Conservation (phyloP, 1,140 invertebrate genomes). For the Platyura marginata region DNA sequence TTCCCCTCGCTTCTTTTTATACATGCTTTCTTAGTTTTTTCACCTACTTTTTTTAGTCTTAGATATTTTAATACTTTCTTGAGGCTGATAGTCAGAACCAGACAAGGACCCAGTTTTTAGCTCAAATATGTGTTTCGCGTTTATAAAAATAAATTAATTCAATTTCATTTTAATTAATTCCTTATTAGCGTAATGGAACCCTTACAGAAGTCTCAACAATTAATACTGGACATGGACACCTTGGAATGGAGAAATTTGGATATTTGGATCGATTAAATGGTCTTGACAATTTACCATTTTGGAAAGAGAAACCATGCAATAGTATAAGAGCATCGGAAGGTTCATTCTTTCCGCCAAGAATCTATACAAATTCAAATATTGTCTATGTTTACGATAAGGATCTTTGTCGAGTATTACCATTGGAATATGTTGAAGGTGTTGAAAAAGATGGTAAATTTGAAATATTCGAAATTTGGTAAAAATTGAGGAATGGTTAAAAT, state of each 20-base stretch:
- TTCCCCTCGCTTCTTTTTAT: too few species aligned
- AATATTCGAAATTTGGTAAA: neutral
- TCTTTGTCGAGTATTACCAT: slow-evolving; percentile 56
- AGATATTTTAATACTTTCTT: too few species aligned
- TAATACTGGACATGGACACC: slow-evolving; percentile 52
- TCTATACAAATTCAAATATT: slow-evolving; percentile 48
- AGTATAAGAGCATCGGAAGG: slow-evolving; percentile 69
- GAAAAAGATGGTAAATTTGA: slow-evolving; percentile 37
- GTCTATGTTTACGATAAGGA: slow-evolving; percentile 73
- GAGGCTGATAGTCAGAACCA: too few species aligned
- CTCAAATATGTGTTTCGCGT: too few species aligned
- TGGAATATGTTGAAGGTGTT: slow-evolving; percentile 45
- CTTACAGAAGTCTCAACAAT: slow-evolving; percentile 63
- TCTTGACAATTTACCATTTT: slow-evolving; percentile 51
- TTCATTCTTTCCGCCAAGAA: slow-evolving; percentile 60
- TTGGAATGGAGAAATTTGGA: slow-evolving; percentile 57
- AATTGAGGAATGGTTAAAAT: neutral
- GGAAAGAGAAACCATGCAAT: slow-evolving; percentile 57
- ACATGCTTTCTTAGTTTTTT: too few species aligned
- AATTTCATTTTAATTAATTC: too few species aligned
- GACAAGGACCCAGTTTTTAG: too few species aligned
- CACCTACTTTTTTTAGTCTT: too few species aligned
- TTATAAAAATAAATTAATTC: too few species aligned
- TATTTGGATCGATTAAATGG: slow-evolving; percentile 60
- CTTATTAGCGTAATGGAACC: slow-evolving; percentile 56